These are phyloP conservation scores for Martes flavigula DNA, from an alignment of 2,797 vertebrate genomes.

Conservation along the genomic window DNA sequence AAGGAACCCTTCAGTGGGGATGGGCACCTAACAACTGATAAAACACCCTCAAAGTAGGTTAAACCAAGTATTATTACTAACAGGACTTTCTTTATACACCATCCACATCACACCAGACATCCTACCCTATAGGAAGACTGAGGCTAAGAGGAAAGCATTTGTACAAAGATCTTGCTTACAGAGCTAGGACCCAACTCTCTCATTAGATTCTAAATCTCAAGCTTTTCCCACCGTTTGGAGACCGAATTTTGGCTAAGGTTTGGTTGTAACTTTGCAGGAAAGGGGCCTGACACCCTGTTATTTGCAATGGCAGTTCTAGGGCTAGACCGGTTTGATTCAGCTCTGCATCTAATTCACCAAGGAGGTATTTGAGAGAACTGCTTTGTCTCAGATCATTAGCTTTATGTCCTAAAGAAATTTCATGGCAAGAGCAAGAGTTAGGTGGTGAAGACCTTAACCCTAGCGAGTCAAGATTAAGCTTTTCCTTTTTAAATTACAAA, in stretches of 20 bases:
- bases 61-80: not conserved
- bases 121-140: not conserved
- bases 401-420: not conserved
- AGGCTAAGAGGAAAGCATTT: not conserved
- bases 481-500: conserved; percentile 50
- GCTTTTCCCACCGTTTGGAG: not conserved
- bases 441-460: not conserved
- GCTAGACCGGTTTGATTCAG: not conserved
- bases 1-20: not conserved
- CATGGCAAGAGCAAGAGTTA: not conserved
- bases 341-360: not conserved
- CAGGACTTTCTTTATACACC: not conserved
- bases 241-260: not conserved
- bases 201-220: not conserved
- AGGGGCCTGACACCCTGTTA: not conserved
- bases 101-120: not conserved
- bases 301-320: not conserved
- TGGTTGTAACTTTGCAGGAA: not conserved
- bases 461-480: not conserved
- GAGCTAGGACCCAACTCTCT: not conserved
- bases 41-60: not conserved
- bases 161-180: not conserved
- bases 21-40: not conserved
- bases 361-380: not conserved
- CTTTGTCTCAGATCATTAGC: not conserved